A percentile compares a stretch with the other conserved stretches of the same genome.
These are phyloP conservation scores for Myopa tessellatipennis DNA, from an alignment of 2,888 invertebrate species.

Conservation along the genomic window DNA sequence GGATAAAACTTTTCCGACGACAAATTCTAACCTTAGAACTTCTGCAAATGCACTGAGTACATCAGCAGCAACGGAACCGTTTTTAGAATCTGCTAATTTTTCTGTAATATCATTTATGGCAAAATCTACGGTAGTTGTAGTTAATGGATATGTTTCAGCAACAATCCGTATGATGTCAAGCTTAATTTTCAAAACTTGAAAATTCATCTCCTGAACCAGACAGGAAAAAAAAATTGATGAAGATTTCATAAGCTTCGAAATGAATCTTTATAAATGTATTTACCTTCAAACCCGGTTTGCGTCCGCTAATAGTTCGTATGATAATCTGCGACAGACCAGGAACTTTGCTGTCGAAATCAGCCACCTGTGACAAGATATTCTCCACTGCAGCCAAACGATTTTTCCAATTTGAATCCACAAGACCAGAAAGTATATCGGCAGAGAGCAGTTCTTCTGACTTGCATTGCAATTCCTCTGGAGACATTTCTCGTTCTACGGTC, in stretches of 20 bases:
- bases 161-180: conserved; percentile 83
- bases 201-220: conserved; percentile 80
- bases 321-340: conserved; percentile 79
- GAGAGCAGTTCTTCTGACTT: conserved; percentile 77
- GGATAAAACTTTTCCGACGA: conserved; percentile 77
- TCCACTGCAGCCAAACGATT: conserved; percentile 81
- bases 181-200: conserved; percentile 87
- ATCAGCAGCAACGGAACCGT: conserved; percentile 73
- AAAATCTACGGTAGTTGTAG: conserved; percentile 79
- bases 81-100: conserved; percentile 87
- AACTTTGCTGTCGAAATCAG: conserved; percentile 73
- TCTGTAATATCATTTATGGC: conserved; percentile 85
- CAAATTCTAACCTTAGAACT: conserved; percentile 79
- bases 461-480: conserved; percentile 82
- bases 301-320: conserved; percentile 77
- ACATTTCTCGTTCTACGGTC: conserved; percentile 74
- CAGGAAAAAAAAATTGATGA: not conserved
- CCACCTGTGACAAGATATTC: conserved; percentile 74
- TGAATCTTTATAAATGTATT: not conserved
- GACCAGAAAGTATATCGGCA: conserved; percentile 74
- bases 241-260: conserved; percentile 53
- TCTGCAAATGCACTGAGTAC: conserved; percentile 82
- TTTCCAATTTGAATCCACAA: conserved; percentile 89
- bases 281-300: conserved; percentile 82
- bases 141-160: conserved; percentile 80